A percentile compares a stretch with the other conserved stretches of the same genome.
phyloP scores from a whole-genome alignment of 2,888 invertebrate species.

The Chymomyza caudatula region DNA sequence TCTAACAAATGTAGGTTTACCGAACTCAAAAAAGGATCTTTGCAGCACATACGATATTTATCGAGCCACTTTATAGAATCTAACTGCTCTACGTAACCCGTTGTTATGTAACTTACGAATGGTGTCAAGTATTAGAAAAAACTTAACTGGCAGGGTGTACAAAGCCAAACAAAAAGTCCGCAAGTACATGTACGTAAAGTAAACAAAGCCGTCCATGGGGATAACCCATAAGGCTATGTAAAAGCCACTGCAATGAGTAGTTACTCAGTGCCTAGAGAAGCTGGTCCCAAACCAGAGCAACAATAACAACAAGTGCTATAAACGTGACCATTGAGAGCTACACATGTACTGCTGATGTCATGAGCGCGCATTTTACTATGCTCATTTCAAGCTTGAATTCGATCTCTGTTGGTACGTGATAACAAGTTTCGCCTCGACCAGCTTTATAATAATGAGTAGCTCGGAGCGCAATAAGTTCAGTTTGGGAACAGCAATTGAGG shows the following conservation, averaged over 20 bases:
- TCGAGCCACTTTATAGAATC: too few relatives aligned
- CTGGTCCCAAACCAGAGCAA: background rate
- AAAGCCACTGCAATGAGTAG: constrained; percentile 9
- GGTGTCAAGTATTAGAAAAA: background rate
- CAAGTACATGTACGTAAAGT: constrained; percentile 12
- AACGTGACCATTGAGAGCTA: background rate
- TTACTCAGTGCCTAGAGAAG: background rate
- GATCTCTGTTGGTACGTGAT: constrained; percentile 27
- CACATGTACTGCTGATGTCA: background rate
- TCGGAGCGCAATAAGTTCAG: constrained; percentile 37
- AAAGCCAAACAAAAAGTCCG: background rate
- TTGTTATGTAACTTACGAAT: too few relatives aligned
- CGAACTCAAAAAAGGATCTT: too few relatives aligned
- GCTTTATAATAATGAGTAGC: constrained; percentile 49
- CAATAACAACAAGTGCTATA: background rate
- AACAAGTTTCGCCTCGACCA: constrained; percentile 45
- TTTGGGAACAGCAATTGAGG: constrained; percentile 29
- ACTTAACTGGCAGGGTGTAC: background rate
- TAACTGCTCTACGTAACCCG: too few relatives aligned
- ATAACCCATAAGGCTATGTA: constrained; percentile 21
- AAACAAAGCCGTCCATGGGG: constrained; percentile 25
- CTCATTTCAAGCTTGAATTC: background rate
- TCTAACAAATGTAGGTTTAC: too few relatives aligned
- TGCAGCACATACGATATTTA: too few relatives aligned
- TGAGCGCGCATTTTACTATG: background rate